Evolutionary conservation across 2,797 vertebrate species (phyloP), one percentile per base, ranked within the genome.

Genomic region (Lagorchestes hirsutus): DNA sequence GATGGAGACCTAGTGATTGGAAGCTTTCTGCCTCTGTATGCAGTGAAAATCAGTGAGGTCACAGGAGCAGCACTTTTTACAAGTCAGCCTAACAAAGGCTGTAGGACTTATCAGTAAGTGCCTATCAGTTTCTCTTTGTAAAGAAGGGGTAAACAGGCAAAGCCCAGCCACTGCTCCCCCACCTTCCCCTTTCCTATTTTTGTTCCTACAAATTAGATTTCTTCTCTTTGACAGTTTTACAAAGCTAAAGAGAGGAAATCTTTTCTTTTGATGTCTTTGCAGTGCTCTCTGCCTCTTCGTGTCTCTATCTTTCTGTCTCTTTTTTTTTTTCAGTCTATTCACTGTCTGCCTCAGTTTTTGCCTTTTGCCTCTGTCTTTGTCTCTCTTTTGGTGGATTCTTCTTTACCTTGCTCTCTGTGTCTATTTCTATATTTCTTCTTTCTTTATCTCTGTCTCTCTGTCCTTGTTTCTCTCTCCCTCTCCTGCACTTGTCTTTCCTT

Each of bases 131-230:
- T 34, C 11, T 62, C 29, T 12, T 62, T 34, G 13, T 67, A 14
- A n/a, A 67, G 22, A 14, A 16, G 3, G 4, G 59, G 31, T 4
- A 34, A 14, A 16, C 59, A n/a, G 13, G 31, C 12, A 34, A 16
- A 3, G 0, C 10, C 13, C 59, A 67, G 1, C 0, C 22, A 67
- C 31, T 67, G 0, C 0, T 4, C 22, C 13, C 13, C 13, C 0
- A 34, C 5, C 14, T 31, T 67, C 59, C 31, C 31, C 12, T 34
- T 13, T n/a, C 13, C 13, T 1, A 18, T 1, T 16, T 34, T 67
- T 34, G 13, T 67, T 67, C 8, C 4, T 16, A 34, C 1, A 67
- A 67, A n/a, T n/a, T 5, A 67, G 34, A 4, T 5, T n/a, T 67
- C 34, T 16, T 67, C 9, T 31, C 58, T 59, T 31, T 31, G 29